A percentile compares a stretch with the other conserved stretches of the same genome.
These are phyloP conservation scores for Macrochelys suwanniensis DNA, from an alignment of 2,797 vertebrate genomes.

Conservation along the genomic window DNA sequence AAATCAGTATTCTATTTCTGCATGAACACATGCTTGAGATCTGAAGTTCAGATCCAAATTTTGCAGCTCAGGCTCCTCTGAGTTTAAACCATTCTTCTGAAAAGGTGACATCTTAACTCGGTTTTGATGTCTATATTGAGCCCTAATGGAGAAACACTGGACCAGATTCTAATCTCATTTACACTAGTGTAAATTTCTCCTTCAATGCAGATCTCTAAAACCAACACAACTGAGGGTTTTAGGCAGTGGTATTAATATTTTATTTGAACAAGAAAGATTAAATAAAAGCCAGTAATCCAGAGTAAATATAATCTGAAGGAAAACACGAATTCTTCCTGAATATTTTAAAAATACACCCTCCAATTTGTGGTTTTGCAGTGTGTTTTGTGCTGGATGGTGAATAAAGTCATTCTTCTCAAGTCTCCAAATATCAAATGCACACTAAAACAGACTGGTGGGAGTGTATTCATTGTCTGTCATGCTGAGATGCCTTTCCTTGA, in stretches of 20 bases:
- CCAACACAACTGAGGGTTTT: neutral
- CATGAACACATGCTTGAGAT: neutral
- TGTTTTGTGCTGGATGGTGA: neutral
- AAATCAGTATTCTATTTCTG: neutral
- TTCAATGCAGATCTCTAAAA: neutral
- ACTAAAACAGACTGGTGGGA: neutral
- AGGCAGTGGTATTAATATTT: neutral
- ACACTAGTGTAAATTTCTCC: neutral
- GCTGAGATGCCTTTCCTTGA: neutral
- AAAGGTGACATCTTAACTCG: neutral
- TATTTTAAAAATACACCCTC: neutral
- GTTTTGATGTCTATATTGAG: neutral
- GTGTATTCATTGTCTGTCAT: neutral
- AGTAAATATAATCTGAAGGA: neutral
- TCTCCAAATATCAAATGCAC: neutral
- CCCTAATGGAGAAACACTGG: neutral
- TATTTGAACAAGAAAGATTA: neutral
- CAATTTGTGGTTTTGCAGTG: neutral
- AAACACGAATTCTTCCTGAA: fast-evolving
- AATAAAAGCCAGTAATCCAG: neutral
- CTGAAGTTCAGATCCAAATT: constrained; percentile 6
- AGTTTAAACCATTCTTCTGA: neutral
- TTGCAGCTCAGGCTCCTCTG: neutral
- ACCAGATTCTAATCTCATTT: neutral
- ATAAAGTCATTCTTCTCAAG: neutral